Conservation (phyloP, 2,113 vertebrate genomes). For the Rhabdomys dilectus region DNA sequence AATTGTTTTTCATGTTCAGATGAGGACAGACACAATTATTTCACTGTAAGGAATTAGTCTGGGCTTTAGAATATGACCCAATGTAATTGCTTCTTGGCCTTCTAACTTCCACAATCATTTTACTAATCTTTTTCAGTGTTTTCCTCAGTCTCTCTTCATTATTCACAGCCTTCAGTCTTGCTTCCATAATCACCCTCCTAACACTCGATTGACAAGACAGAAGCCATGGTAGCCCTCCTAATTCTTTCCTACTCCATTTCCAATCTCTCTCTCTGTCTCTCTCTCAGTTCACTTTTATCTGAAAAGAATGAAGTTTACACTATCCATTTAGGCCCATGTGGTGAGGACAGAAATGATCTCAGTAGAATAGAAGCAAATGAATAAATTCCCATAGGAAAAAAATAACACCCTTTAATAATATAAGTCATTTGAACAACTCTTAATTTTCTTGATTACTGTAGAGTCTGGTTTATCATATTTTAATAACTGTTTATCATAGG, state of each 20-base stretch:
- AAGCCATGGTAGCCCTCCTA: not conserved
- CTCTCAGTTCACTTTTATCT: not conserved
- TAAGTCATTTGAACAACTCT: constrained; percentile 1
- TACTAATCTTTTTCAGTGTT: not conserved
- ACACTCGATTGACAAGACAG: not conserved
- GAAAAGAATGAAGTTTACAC: not conserved
- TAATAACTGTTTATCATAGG: constrained; percentile 7
- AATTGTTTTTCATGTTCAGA: not conserved
- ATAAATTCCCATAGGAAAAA: not conserved
- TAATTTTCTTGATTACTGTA: constrained; percentile 6
- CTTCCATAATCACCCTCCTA: not conserved
- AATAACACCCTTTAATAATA: not conserved
- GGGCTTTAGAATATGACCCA: not conserved
- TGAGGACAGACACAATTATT: not conserved
- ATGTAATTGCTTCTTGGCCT: not conserved
- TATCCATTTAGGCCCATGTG: not conserved
- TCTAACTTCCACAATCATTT: not conserved
- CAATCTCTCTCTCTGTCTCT: not conserved
- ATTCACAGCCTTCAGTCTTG: not conserved
- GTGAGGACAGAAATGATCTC: not conserved
- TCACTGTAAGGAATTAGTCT: not conserved
- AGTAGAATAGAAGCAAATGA: not conserved
- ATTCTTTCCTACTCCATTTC: not conserved
- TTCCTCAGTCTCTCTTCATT: not conserved
- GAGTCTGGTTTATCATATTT: not conserved